Evolutionary conservation across 1,140 invertebrate species (phyloP), one percentile per base, ranked within the genome.

Genomic region (Schlechtendalia chinensis): DNA sequence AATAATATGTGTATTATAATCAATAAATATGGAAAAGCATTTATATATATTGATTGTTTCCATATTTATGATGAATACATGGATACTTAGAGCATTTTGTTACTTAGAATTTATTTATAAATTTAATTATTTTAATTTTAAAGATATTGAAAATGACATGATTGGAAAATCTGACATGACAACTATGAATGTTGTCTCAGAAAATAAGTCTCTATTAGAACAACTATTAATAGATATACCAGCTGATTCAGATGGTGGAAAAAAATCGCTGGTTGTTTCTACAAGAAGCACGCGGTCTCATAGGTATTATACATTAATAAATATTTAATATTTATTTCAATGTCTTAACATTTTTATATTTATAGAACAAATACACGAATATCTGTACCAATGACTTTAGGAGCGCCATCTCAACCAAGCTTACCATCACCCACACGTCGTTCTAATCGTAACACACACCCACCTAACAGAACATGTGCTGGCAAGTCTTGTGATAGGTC

Each of bases 211-310:
- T 59, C 85, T 93, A 54, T 85, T 93, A 11, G 91, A 93, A 84
- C 91, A 93, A 83, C 86, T 93, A 74, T 86, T 92, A 0, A 93
- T 93, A 82, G 92, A 93, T 83, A 94, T 93, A 82, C 93, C 93
- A 5, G 88, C 89, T 75, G 90, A 90, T 45, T 88, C 81, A 45
- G 67, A 56, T 29, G 58, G 81, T 47, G 82, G 82, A 32, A 79
- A 75, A 27, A 79, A 82, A 83, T 82, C 59, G 59, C 82, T 65
- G 72, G 83, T 39, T 80, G 83, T 82, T 81, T 83, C 80, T 63
- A 83, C 81, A 24, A 82, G 83, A 39, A 84, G 82, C 47, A 85
- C 85, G 5, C 82, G 85, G 45, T 85, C 85, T 71, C 82, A 83
- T 61, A 79, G 75, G 75, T 79, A 79, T 24, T 77, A 5, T 59